These are phyloP conservation scores for Babyrousa celebensis DNA, from an alignment of 2,797 vertebrate species.

Conservation along the genomic window DNA sequence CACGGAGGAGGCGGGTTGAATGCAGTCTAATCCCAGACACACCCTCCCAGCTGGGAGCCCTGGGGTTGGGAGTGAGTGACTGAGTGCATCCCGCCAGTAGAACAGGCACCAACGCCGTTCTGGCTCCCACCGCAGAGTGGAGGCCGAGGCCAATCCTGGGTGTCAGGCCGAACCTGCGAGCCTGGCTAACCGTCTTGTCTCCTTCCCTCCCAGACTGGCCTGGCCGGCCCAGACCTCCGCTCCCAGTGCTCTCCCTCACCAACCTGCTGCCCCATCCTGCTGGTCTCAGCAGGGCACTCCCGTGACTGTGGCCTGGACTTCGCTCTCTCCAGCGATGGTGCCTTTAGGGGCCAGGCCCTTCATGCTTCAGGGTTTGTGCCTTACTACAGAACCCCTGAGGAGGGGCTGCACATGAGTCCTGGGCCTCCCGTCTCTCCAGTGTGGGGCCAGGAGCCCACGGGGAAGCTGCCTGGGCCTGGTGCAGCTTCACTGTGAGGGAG, in stretches of 20 bases:
- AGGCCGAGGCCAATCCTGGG: not conserved
- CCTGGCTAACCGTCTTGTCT: not conserved
- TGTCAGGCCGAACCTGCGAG: not conserved
- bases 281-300: too few relatives aligned
- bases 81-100: rapidly evolving
- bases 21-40: not conserved
- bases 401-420: conserved; percentile 15
- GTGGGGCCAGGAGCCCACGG: rapidly evolving
- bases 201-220: conserved; percentile 67
- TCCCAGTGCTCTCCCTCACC: not conserved
- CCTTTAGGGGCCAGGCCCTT: not conserved
- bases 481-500: not conserved
- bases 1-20: rapidly evolving
- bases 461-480: not conserved
- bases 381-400: conserved; percentile 84
- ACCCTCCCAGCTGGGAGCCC: not conserved
- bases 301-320: rapidly evolving
- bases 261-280: not conserved
- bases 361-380: not conserved
- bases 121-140: rapidly evolving
- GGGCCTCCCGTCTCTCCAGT: not conserved
- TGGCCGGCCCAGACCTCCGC: not conserved
- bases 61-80: not conserved
- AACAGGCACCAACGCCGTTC: not conserved
- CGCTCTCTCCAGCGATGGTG: rapidly evolving